phyloP scores from a whole-genome alignment of 1,140 invertebrate species.

The Lordiphosa clarofinis region DNA sequence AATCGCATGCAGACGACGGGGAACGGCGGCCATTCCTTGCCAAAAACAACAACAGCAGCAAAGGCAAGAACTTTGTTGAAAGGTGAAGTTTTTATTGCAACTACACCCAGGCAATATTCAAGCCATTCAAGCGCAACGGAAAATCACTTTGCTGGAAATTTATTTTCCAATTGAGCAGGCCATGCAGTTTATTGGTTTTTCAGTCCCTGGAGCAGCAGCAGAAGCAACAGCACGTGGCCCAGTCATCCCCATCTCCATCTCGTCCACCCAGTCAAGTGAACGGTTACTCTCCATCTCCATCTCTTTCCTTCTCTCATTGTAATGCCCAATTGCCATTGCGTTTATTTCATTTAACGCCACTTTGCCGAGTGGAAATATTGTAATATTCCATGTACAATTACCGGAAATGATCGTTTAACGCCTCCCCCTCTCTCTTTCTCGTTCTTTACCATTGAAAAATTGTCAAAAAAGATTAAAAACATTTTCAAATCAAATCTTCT shows the following conservation, averaged over 20 bases:
- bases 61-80: constrained; percentile 11
- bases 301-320: too few relatives aligned
- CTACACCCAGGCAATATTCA: background rate
- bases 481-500: too few relatives aligned
- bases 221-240: background rate
- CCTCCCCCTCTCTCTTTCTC: background rate
- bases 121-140: constrained; percentile 7
- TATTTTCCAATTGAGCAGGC: constrained; percentile 50
- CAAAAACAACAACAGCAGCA: constrained; percentile 6
- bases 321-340: constrained; percentile 4
- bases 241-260: constrained; percentile 3
- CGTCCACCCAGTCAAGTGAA: constrained; percentile 1
- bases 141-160: constrained; percentile 38
- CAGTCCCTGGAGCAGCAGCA: constrained; percentile 1
- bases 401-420: constrained; percentile 10
- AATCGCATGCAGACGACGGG: constrained; percentile 23
- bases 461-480: too few relatives aligned
- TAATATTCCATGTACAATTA: constrained; percentile 4
- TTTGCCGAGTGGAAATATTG: background rate
- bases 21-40: constrained; percentile 21
- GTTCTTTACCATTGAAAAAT: too few relatives aligned
- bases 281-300: background rate
- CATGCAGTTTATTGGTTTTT: constrained; percentile 67
- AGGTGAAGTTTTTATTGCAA: constrained; percentile 30
- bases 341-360: constrained; percentile 9